phyloP scores from a whole-genome alignment of 2,888 invertebrate species.

The Erynnis tages region DNA sequence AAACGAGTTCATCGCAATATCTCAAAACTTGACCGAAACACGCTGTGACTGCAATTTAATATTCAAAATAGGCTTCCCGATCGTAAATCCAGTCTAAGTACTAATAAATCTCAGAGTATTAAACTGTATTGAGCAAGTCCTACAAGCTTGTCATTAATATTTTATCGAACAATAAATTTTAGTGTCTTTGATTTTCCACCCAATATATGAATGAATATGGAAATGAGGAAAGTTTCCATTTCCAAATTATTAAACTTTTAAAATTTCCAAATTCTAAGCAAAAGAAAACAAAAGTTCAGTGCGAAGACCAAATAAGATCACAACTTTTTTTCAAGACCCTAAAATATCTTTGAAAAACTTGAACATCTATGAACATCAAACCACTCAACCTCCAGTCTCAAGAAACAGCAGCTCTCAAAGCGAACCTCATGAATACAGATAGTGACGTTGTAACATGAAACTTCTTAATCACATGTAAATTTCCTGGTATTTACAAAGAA shows the following conservation, averaged over 20 bases:
- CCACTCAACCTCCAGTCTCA: neutral
- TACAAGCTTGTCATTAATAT: constrained; percentile 28
- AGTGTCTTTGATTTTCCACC: neutral
- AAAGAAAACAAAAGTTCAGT: too few relatives aligned
- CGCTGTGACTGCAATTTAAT: constrained; percentile 39
- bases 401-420: too few relatives aligned
- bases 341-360: too few relatives aligned
- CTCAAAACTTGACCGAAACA: constrained; percentile 18
- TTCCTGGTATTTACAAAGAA: neutral
- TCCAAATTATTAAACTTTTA: too few relatives aligned
- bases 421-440: neutral
- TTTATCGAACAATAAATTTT: constrained; percentile 4
- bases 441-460: neutral
- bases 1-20: neutral
- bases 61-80: constrained; percentile 43
- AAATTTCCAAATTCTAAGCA: too few relatives aligned
- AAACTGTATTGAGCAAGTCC: constrained; percentile 41
- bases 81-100: constrained; percentile 46
- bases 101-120: constrained; percentile 48
- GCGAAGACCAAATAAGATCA: too few relatives aligned
- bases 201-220: too few relatives aligned
- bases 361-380: too few relatives aligned
- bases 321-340: too few relatives aligned
- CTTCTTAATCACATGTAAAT: constrained; percentile 1
- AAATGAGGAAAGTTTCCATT: too few relatives aligned